phyloP scores from a whole-genome alignment of 2,797 vertebrate genomes.

The Pangasius macronema region DNA sequence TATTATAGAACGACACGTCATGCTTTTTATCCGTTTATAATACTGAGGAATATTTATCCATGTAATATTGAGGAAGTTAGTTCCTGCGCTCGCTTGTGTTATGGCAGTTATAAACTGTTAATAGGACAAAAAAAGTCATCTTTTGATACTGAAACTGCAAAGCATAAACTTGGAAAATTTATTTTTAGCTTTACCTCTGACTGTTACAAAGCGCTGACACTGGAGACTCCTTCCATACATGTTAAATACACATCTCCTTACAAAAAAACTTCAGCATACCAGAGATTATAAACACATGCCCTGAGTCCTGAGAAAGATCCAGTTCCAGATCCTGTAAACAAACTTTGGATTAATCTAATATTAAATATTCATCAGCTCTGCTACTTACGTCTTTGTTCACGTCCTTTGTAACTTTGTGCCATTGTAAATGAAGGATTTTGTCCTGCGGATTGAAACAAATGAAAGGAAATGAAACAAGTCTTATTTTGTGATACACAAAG shows the following conservation, averaged over 20 bases:
- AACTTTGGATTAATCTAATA: background rate
- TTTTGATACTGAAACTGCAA: no score
- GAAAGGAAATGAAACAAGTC: background rate
- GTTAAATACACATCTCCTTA: background rate
- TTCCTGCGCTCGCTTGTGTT: no score
- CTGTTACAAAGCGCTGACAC: background rate
- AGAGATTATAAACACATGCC: background rate
- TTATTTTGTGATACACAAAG: background rate
- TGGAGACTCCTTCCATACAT: background rate
- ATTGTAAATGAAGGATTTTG: background rate
- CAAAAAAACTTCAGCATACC: background rate
- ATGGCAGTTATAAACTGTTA: no score
- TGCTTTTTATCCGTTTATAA: no score
- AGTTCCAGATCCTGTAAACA: background rate
- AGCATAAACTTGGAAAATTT: no score
- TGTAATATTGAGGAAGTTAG: background rate
- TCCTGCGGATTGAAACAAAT: background rate
- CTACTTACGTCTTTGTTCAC: background rate
- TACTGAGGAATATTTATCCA: no score
- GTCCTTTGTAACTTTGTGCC: background rate
- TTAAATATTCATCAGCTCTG: background rate
- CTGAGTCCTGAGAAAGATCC: background rate
- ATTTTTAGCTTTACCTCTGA: no score
- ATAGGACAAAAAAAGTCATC: no score
- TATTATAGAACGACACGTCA: background rate